phyloP scores from a whole-genome alignment of 2,888 invertebrate species.

The Tetranychus piercei region DNA sequence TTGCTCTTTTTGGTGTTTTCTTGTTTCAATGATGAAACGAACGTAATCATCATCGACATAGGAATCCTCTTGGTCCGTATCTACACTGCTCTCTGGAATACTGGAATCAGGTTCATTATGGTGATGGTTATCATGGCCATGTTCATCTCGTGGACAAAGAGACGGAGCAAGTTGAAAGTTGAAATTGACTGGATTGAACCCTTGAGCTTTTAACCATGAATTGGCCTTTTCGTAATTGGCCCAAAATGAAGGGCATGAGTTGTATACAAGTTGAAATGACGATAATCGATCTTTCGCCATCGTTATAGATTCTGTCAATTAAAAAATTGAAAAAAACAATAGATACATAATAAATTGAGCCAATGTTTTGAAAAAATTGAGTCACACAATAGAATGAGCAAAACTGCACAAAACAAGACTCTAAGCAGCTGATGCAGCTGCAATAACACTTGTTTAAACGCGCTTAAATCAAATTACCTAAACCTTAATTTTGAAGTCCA shows the following conservation, averaged over 20 bases:
- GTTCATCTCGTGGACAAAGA: not conserved
- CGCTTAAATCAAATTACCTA: too few species aligned
- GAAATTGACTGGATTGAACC: not conserved
- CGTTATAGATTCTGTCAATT: not conserved
- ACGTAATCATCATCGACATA: constrained; percentile 5
- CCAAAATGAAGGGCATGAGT: not conserved
- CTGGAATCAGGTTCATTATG: too few species aligned
- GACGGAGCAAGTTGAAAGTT: not conserved
- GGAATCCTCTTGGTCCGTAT: not conserved
- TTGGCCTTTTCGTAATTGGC: not conserved
- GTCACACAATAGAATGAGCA: too few species aligned
- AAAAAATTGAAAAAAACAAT: too few species aligned
- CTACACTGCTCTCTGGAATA: not conserved
- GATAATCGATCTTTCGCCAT: not conserved
- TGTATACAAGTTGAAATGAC: not conserved
- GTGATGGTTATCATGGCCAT: too few species aligned
- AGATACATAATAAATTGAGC: too few species aligned
- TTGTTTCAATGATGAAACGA: not conserved
- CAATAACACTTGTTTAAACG: too few species aligned
- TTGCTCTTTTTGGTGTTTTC: not conserved
- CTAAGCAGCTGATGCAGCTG: too few species aligned
- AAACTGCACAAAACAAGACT: too few species aligned
- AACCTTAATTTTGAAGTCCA: too few species aligned
- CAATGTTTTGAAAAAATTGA: too few species aligned
- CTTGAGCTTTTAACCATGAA: not conserved